These are phyloP conservation scores for Andrena trimmerana DNA, from an alignment of 2,888 invertebrate genomes.

Conservation along the genomic window DNA sequence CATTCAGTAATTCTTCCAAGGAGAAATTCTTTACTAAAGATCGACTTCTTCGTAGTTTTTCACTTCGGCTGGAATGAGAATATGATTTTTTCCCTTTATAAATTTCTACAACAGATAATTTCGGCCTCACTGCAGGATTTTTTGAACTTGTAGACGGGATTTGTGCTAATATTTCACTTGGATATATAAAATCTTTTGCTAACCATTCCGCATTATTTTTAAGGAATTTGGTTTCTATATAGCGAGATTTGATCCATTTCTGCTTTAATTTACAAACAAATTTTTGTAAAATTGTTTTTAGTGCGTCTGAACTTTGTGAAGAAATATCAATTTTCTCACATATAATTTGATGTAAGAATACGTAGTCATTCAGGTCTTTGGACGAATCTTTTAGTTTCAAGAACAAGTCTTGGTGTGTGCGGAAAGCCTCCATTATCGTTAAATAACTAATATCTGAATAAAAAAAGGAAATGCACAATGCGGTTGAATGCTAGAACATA, in stretches of 20 bases:
- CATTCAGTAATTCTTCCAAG: constrained; percentile 9
- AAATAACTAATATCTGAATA: too few species aligned
- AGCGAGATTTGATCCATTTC: neutral
- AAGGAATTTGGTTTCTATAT: constrained; percentile 5
- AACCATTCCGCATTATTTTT: constrained; percentile 1
- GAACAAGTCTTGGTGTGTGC: too few species aligned
- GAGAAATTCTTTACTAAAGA: constrained; percentile 3
- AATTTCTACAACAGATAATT: neutral
- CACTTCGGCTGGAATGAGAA: neutral
- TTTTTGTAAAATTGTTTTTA: neutral
- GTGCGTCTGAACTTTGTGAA: neutral
- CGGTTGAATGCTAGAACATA: neutral
- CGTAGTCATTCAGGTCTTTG: too few species aligned
- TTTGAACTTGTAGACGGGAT: neutral
- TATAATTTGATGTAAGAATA: constrained; percentile 5
- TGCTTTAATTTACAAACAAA: constrained; percentile 1
- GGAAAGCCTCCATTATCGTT: too few species aligned
- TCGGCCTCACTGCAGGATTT: neutral
- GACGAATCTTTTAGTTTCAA: too few species aligned
- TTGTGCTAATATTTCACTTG: neutral
- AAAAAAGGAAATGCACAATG: neutral
- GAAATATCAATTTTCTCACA: neutral
- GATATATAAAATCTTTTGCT: neutral
- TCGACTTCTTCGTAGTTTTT: neutral
- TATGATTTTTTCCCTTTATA: constrained; percentile 9